Percentiles rank a stretch among this genome's conserved stretches.
Evolutionary conservation across 2,888 invertebrate species (phyloP).

Genomic region (Ophraella communa): DNA sequence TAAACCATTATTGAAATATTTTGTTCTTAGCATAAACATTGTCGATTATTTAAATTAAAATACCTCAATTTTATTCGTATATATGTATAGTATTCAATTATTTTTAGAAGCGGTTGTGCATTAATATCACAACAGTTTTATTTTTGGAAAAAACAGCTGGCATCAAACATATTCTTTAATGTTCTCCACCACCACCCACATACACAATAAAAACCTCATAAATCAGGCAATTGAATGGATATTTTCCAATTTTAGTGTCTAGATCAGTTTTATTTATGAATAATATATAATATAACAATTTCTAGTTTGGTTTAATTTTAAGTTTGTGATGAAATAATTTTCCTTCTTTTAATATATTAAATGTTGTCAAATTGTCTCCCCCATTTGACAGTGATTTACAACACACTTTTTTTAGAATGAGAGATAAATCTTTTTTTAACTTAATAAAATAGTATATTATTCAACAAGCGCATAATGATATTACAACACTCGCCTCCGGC

Average conservation of each 20-base stretch:
- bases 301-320: not conserved
- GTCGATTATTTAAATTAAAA: not conserved
- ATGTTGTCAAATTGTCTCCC: too few species aligned
- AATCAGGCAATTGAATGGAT: not conserved
- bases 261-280: not conserved
- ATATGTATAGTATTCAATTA: not conserved
- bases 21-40: too few species aligned
- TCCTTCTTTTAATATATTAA: too few species aligned
- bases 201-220: not conserved
- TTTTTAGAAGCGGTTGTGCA: constrained; percentile 9
- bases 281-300: not conserved
- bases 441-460: too few species aligned
- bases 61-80: not conserved
- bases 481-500: too few species aligned
- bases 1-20: not conserved
- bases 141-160: constrained; percentile 21
- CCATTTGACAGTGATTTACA: too few species aligned
- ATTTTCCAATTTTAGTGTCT: not conserved
- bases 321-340: too few species aligned
- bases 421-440: too few species aligned
- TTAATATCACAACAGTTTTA: constrained; percentile 17
- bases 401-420: too few species aligned
- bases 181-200: constrained; percentile 7
- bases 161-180: constrained; percentile 20
- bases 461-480: too few species aligned